These are phyloP conservation scores for Rhegmatorhina hoffmannsi DNA, from an alignment of 2,113 vertebrate genomes.

Conservation along the genomic window DNA sequence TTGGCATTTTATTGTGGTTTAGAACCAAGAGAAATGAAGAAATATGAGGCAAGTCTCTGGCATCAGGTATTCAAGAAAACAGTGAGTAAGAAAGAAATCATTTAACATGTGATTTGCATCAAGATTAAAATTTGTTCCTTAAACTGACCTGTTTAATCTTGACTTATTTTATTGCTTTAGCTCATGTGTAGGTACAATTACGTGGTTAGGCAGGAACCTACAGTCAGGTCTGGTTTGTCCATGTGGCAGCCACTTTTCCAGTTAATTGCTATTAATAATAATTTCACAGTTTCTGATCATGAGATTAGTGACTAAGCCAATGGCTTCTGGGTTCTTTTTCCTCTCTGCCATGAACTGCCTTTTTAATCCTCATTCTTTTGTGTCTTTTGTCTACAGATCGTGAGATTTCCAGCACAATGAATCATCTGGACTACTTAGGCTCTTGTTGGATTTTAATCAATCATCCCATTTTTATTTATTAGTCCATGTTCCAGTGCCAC, in stretches of 20 bases:
- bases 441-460: conserved; percentile 36
- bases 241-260: background rate
- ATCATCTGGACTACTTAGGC: background rate
- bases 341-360: background rate
- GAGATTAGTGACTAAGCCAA: background rate
- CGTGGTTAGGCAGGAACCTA: background rate
- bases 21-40: background rate
- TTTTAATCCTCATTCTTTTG: background rate
- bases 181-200: background rate
- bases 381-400: background rate
- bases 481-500: background rate
- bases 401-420: background rate
- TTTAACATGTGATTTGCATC: background rate
- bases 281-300: background rate
- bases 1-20: background rate
- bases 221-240: background rate
- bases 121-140: background rate
- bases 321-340: background rate
- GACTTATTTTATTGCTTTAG: background rate
- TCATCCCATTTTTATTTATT: conserved; percentile 40
- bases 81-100: background rate
- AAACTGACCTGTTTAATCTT: background rate
- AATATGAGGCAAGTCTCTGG: background rate
- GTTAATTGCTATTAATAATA: background rate
- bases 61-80: background rate